phyloP scores from a whole-genome alignment of 1,140 invertebrate genomes.

The Aphis gossypii region DNA sequence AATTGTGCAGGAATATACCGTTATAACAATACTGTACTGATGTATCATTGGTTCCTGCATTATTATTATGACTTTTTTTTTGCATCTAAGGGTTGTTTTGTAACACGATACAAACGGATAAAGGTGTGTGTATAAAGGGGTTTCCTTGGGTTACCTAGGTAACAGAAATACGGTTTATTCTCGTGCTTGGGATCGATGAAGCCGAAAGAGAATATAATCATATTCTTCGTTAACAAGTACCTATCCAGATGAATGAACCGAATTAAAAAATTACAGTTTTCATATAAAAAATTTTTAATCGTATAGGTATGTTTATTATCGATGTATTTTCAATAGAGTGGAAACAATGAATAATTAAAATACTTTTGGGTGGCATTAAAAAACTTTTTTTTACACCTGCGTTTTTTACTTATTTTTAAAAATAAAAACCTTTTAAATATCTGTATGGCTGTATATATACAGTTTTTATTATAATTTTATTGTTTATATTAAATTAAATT shows the following conservation, averaged over 20 bases:
- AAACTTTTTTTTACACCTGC: neutral
- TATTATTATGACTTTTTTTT: conserved; percentile 31
- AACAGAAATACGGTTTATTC: conserved; percentile 46
- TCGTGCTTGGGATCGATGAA: conserved; percentile 37
- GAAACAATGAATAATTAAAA: conserved; percentile 17
- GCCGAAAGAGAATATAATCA: neutral
- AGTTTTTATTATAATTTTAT: no score
- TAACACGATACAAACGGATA: conserved; percentile 51
- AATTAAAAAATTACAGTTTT: conserved; percentile 22
- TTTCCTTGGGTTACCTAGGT: conserved; percentile 35
- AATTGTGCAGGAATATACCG: neutral
- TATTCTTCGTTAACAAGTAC: conserved; percentile 33
- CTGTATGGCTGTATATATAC: no score
- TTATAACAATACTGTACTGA: neutral
- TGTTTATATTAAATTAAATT: no score
- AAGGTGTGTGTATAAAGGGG: conserved; percentile 51
- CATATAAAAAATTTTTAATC: neutral
- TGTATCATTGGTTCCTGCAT: conserved; percentile 30
- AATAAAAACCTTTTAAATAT: neutral
- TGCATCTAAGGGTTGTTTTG: conserved; percentile 41
- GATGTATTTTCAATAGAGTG: neutral
- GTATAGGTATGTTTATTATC: neutral
- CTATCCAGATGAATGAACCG: neutral
- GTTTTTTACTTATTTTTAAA: neutral
- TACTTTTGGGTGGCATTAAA: neutral